Evolutionary conservation across 2,888 invertebrate species (phyloP), one percentile per base, ranked within the genome.

Genomic region (Apamea sordens): DNA sequence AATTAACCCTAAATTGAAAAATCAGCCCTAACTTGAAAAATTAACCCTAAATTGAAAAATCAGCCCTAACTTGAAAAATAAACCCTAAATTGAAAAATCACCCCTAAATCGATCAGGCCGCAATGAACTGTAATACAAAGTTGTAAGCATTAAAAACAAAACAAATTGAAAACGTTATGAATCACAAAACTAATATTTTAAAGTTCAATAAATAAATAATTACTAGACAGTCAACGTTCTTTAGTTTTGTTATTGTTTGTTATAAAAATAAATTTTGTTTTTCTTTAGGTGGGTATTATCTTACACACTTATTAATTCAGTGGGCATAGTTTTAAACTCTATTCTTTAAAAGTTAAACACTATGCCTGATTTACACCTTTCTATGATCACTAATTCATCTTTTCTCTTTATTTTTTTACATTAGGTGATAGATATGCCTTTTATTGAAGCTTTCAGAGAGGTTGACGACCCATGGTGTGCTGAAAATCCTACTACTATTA

Each of bases 191-290:
- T 28, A 28, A 50, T 50, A n/a, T 56, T 59, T 8, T 56, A 21
- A 56, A 61, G 15, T 61, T 78, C 8, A 53, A 21, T 28, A 41
- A 61, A 63, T 61, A 11, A 28, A 61, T 44, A 50, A 64, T 44
- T 53, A 67, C 56, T 41, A 81, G 74, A 59, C 65, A 41, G 80
- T 73, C 56, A 73, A 61, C 13, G 59, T 32, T 32, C 81, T 50
- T n/a, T 53, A 4, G 21, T 41, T 32, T 32, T 81, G 50, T 80
- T 80, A 32, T 74, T 80, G 75, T 68, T 53, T 53, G 3, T 44
- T 67, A 15, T 28, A 53, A 70, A 47, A 80, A 77, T 41, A 71
- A 28, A 24, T 28, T 47, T 65, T 80, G 47, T 80, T 73, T 79
- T 56, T 56, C 24, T 10, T 24, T 24, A 24, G 10, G 3, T 3